These are phyloP conservation scores for Zaprionus camerounensis DNA, from an alignment of 1,140 invertebrate genomes.

Conservation along the genomic window DNA sequence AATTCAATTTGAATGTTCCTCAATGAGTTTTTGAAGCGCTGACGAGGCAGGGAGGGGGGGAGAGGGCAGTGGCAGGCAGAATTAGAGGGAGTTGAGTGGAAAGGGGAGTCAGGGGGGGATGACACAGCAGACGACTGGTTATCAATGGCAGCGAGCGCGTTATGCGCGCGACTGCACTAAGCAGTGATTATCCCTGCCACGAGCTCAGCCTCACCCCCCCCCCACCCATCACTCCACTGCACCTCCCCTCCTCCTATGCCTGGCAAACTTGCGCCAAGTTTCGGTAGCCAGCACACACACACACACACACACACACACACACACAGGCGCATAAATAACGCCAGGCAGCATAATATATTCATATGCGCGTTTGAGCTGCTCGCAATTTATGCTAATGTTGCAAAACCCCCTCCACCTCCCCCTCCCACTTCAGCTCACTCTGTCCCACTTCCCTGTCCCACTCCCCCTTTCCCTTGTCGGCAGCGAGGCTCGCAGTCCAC, in stretches of 20 bases:
- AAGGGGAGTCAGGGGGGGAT: background rate
- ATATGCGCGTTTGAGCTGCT: constrained; percentile 67
- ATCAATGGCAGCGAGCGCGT: constrained; percentile 60
- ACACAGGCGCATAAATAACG: constrained; percentile 45
- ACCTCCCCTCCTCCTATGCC: background rate
- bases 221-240: background rate
- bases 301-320: constrained; percentile 46
- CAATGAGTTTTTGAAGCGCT: constrained; percentile 53
- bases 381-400: constrained; percentile 74
- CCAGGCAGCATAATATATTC: constrained; percentile 65
- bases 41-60: background rate
- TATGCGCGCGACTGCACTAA: constrained; percentile 75
- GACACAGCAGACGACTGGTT: constrained; percentile 36
- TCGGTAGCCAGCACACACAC: constrained; percentile 44
- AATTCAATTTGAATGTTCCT: constrained; percentile 82
- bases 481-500: background rate
- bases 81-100: background rate
- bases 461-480: background rate
- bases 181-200: constrained; percentile 75
- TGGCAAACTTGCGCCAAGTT: constrained; percentile 51
- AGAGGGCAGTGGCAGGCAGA: background rate
- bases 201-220: constrained; percentile 16
- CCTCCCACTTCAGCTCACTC: too few relatives aligned
- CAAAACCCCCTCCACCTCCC: background rate
- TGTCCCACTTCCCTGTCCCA: too few relatives aligned